These are phyloP conservation scores for Rhagonycha fulva DNA, from an alignment of 2,888 invertebrate genomes.

Conservation along the genomic window DNA sequence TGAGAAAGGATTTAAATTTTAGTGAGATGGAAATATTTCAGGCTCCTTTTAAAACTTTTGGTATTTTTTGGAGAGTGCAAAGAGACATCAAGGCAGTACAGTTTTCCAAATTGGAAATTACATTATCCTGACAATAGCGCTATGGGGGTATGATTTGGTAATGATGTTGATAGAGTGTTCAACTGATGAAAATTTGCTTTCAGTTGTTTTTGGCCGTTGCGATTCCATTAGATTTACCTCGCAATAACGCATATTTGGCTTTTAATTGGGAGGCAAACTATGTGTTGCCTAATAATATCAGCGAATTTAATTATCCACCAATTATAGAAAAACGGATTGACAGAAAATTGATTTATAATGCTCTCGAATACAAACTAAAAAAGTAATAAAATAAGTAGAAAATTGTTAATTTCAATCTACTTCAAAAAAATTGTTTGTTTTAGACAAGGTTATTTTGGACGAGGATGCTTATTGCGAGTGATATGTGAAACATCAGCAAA, in stretches of 20 bases:
- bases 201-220: conserved; percentile 74
- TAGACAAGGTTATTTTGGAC: conserved; percentile 64
- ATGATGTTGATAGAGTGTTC: background rate
- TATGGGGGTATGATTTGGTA: conserved; percentile 14
- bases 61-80: background rate
- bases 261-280: conserved; percentile 78
- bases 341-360: conserved; percentile 40
- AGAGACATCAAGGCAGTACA: background rate
- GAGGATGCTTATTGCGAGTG: conserved; percentile 64
- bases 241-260: conserved; percentile 71
- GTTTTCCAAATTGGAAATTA: conserved; percentile 12
- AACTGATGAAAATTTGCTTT: conserved; percentile 35
- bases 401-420: too few relatives aligned
- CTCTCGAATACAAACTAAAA: conserved; percentile 43
- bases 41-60: background rate
- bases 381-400: conserved; percentile 28
- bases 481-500: conserved; percentile 68
- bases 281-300: conserved; percentile 61
- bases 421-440: conserved; percentile 27
- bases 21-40: background rate
- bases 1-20: background rate
- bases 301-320: conserved; percentile 47
- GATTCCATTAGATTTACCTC: conserved; percentile 69
- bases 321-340: conserved; percentile 35
- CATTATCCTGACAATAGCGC: conserved; percentile 13